Evolutionary conservation across 2,797 vertebrate species (phyloP).

Genomic region (Potorous gilbertii): DNA sequence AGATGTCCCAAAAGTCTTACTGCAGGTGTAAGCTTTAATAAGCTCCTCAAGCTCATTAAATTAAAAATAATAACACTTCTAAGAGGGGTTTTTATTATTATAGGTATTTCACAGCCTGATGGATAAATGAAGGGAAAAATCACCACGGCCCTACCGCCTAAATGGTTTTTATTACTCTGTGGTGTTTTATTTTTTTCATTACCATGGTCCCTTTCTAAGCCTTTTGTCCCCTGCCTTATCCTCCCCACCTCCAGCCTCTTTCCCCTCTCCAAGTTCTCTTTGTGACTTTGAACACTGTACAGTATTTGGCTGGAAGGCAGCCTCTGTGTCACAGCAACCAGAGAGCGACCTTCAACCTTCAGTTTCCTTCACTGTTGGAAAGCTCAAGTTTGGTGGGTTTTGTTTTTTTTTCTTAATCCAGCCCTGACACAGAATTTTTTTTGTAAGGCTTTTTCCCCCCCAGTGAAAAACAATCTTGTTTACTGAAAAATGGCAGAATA

Average conservation of each 20-base stretch:
- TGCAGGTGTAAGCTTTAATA: neutral
- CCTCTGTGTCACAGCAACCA: neutral
- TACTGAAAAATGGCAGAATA: conserved; percentile 46
- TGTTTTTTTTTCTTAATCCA: conserved; percentile 35
- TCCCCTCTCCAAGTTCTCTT: neutral
- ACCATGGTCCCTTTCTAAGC: neutral
- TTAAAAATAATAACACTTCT: neutral
- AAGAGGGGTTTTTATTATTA: neutral
- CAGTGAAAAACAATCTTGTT: conserved; percentile 57
- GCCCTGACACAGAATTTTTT: neutral
- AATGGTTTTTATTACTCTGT: neutral
- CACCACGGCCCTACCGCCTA: no score
- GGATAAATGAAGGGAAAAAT: neutral
- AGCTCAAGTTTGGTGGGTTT: conserved; percentile 9
- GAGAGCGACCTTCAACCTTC: conserved; percentile 55
- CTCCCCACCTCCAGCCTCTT: neutral
- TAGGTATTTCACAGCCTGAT: neutral
- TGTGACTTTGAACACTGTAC: neutral
- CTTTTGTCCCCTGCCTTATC: neutral
- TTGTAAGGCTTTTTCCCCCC: conserved; percentile 33
- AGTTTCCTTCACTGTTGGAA: conserved; percentile 56
- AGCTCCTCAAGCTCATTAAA: neutral
- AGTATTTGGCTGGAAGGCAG: neutral
- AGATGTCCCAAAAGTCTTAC: neutral
- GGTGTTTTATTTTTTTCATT: neutral